Evolutionary conservation across 1,140 invertebrate species (phyloP), one percentile per base, ranked within the genome.

Genomic region (Andrena cerasifolii): DNA sequence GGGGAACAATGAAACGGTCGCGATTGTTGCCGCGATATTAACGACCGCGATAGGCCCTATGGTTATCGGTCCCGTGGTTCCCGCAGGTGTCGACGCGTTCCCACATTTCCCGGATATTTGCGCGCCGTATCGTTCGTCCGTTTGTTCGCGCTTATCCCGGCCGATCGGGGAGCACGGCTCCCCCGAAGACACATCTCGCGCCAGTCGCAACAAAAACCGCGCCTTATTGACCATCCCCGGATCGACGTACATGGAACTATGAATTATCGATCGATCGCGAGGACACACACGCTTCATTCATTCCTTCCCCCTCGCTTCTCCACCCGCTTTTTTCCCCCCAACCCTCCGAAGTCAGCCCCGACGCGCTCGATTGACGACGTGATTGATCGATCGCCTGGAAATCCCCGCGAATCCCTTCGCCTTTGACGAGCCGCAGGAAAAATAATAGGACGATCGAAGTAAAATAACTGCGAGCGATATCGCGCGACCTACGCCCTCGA

Each of bases 391-490:
- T 58, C 65, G 47, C 65, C 33, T 0, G 31, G 47, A 40, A 24
- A 24, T 16, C n/a, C 12, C 28, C 58, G 61, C 61, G 24, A 65
- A 31, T 40, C 33, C 33, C 31, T 6, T 6, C 18, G 45, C 7
- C 21, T 56, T 58, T 54, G 28, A 62, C 68, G 68, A 36, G 24
- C 28, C 53, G 40, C 62, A 79, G 67, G 70, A 84, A 79, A 83
- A 82, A 84, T 83, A 83, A 56, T 63, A 36, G 54, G 62, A 79
- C 62, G 72, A 76, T 21, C 56, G 56, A 77, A 77, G 67, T 49
- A 72, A 79, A 84, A 83, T 84, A 83, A 53, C 77, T 47, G 61
- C 24, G 45, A 72, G 58, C 61, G 26, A 78, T 83, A 63, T 75
- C 62, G 53, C 47, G 5, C n/a, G 6, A 28, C 51, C 8, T n/a